Percentiles rank a stretch among this genome's conserved stretches.
These are phyloP conservation scores for Pseudococcus jackbeardsleyi DNA, from an alignment of 2,888 invertebrate genomes.

Conservation along the genomic window DNA sequence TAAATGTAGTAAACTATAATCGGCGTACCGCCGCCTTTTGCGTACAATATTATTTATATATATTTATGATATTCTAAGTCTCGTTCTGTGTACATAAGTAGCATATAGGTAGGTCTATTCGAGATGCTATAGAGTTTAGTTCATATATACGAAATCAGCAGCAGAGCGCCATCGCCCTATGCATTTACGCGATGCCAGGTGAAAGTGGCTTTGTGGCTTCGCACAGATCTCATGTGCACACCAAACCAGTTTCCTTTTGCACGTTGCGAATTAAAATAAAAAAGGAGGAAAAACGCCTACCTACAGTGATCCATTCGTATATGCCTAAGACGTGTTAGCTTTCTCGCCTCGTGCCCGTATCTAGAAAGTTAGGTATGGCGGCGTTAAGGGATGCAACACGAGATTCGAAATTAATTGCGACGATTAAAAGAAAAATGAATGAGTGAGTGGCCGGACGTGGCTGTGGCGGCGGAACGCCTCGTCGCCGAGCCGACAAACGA, in stretches of 20 bases:
- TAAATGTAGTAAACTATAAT: neutral
- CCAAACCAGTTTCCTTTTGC: constrained; percentile 42
- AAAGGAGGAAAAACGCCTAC: neutral
- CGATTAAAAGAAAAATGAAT: constrained; percentile 17
- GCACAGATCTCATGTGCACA: neutral
- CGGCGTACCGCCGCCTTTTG: neutral
- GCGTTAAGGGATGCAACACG: constrained; percentile 12
- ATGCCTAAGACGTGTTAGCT: neutral
- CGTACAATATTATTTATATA: neutral
- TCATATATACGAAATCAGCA: neutral
- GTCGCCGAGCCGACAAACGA: neutral
- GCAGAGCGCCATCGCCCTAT: neutral
- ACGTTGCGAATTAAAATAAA: constrained; percentile 35
- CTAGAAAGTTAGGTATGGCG: neutral
- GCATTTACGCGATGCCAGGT: neutral
- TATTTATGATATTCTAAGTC: constrained; percentile 1
- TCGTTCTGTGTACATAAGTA: neutral
- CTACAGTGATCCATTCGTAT: neutral
- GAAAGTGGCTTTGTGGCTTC: neutral
- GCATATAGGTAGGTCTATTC: neutral
- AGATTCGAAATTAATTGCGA: constrained; percentile 32
- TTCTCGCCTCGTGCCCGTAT: neutral
- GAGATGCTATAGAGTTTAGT: neutral
- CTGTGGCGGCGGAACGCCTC: neutral
- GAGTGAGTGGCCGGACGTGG: neutral